Evolutionary conservation across 2,888 invertebrate species (phyloP).

Genomic region (Xanthorhoe spadicearia): DNA sequence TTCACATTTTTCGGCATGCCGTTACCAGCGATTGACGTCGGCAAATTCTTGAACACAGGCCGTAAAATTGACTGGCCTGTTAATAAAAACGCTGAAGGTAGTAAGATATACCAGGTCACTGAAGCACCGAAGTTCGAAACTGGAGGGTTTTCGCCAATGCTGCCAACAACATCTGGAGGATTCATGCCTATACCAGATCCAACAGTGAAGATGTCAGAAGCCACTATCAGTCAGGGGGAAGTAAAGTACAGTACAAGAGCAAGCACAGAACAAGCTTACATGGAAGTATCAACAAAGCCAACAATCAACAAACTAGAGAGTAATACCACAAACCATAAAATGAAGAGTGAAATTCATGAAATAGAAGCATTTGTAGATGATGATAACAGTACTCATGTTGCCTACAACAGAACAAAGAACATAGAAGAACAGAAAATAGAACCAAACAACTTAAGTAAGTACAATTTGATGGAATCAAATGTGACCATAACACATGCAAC

Average conservation of each 20-base stretch:
- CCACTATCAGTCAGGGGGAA: slow-evolving; percentile 49
- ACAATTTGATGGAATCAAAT: slow-evolving; percentile 78
- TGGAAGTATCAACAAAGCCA: slow-evolving; percentile 57
- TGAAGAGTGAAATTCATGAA: slow-evolving; percentile 77
- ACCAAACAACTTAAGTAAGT: slow-evolving; percentile 70
- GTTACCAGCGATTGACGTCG: slow-evolving; percentile 89
- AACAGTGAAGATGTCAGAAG: slow-evolving; percentile 57
- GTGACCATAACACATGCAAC: slow-evolving; percentile 75
- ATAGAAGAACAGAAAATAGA: slow-evolving; percentile 73
- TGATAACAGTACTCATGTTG: slow-evolving; percentile 73
- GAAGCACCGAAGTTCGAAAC: slow-evolving; percentile 88
- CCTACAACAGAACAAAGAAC: slow-evolving; percentile 77
- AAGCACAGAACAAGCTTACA: slow-evolving; percentile 53
- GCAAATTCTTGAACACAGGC: slow-evolving; percentile 85
- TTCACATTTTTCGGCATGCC: slow-evolving; percentile 95
- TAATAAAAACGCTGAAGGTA: slow-evolving; percentile 65
- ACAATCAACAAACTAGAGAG: slow-evolving; percentile 58
- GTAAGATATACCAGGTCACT: slow-evolving; percentile 66
- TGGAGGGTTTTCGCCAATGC: slow-evolving; percentile 91
- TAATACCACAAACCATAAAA: slow-evolving; percentile 71
- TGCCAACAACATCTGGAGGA: slow-evolving; percentile 89
- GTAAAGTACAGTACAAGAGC: slow-evolving; percentile 56
- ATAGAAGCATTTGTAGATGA: slow-evolving; percentile 72
- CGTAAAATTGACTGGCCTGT: slow-evolving; percentile 79
- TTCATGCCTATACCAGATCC: slow-evolving; percentile 87